A percentile compares a stretch with the other conserved stretches of the same genome.
Evolutionary conservation across 2,797 vertebrate species (phyloP).

Genomic region (Pseudochirops corinnae): DNA sequence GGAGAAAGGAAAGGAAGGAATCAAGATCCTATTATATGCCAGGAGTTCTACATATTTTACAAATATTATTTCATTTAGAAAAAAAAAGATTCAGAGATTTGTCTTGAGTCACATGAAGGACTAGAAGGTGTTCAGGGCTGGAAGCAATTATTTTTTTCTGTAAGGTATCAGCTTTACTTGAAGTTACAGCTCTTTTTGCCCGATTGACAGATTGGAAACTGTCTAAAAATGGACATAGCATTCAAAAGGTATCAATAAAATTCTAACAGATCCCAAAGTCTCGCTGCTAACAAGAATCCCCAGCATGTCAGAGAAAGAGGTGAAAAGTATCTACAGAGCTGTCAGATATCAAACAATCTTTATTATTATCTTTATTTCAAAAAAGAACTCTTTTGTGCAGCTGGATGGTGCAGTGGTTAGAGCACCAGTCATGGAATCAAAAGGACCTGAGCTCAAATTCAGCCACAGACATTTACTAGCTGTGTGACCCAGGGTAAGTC

Average conservation of each 20-base stretch:
- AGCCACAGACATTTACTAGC: neutral
- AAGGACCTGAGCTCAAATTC: neutral
- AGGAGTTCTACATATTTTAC: neutral
- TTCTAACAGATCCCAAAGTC: slow-evolving; percentile 61
- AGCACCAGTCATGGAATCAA: neutral
- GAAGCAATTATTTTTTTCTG: slow-evolving; percentile 16
- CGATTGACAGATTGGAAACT: slow-evolving; percentile 51
- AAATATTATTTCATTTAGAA: neutral
- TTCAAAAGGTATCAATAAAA: slow-evolving; percentile 55
- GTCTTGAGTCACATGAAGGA: neutral
- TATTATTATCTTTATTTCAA: slow-evolving; percentile 73
- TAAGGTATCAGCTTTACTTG: slow-evolving; percentile 40
- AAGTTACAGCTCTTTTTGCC: slow-evolving; percentile 35
- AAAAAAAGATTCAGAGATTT: neutral
- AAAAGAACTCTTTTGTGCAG: neutral
- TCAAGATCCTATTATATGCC: neutral
- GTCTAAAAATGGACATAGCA: slow-evolving; percentile 4
- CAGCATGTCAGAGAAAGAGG: slow-evolving; percentile 55
- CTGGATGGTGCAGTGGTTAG: neutral
- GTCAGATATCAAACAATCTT: slow-evolving; percentile 65
- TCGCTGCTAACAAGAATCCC: slow-evolving; percentile 70
- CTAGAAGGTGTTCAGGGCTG: slow-evolving; percentile 1
- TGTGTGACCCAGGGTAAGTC: neutral
- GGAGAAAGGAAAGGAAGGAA: neutral
- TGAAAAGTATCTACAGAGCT: slow-evolving; percentile 62